Evolutionary conservation across 64 coral and sea anemone genomes (phyloP).

Genomic region (Acropora tenuis): DNA sequence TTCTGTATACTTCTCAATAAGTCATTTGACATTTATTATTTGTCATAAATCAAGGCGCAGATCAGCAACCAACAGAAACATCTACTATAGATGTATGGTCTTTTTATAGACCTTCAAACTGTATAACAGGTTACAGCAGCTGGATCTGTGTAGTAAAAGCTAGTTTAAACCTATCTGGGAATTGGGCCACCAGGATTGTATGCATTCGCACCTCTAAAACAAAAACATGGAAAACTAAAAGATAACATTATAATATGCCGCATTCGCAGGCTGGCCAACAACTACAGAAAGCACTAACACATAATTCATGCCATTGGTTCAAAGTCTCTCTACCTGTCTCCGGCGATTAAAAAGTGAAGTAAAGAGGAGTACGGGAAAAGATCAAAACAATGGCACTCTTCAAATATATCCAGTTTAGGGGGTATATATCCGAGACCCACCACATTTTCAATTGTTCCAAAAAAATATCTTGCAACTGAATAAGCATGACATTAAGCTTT

Average conservation of each 20-base stretch:
- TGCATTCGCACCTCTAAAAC: background rate
- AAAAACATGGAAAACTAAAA: background rate
- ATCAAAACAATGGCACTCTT: background rate
- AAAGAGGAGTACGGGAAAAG: background rate
- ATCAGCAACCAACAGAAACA: too few species aligned
- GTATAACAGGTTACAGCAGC: too few species aligned
- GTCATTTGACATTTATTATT: background rate
- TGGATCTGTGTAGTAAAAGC: too few species aligned
- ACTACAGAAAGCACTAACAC: background rate
- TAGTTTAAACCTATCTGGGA: background rate
- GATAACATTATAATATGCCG: background rate
- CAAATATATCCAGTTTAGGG: background rate
- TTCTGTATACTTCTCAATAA: too few species aligned
- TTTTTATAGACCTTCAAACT: too few species aligned
- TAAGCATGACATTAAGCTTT: background rate
- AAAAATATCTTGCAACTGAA: background rate
- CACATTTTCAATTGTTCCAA: too few species aligned
- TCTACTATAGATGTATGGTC: too few species aligned
- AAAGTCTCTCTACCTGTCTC: background rate
- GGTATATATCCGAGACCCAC: too few species aligned
- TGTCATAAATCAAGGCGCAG: too few species aligned
- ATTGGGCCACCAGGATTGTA: background rate
- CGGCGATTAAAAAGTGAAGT: background rate
- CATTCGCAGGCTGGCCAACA: background rate
- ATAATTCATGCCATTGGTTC: background rate